A percentile compares a stretch with the other conserved stretches of the same genome.
Evolutionary conservation across 1,140 invertebrate species (phyloP).

Genomic region (Caligus rogercresseyi): DNA sequence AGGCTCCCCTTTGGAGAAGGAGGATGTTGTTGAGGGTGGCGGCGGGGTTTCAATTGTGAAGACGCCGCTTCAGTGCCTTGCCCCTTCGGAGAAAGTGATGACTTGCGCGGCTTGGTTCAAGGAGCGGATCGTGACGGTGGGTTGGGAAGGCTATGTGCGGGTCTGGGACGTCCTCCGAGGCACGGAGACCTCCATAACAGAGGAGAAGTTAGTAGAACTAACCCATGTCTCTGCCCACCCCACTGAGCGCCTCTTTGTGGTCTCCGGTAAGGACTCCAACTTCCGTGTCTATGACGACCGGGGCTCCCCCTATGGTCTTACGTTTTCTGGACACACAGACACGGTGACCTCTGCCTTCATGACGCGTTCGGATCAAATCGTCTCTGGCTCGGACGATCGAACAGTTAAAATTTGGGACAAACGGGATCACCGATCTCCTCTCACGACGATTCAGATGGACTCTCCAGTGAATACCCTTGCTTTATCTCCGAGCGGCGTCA

Average conservation of each 20-base stretch:
- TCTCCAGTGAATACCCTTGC: slow-evolving; percentile 80
- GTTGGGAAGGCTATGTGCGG: slow-evolving; percentile 89
- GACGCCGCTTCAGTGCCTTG: background rate
- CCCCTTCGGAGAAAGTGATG: background rate
- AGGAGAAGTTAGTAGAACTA: too few relatives aligned
- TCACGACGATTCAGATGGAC: slow-evolving; percentile 80
- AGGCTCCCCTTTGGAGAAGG: slow-evolving; percentile 43
- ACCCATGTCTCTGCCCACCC: slow-evolving; percentile 80
- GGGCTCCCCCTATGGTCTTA: slow-evolving; percentile 71
- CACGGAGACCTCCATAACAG: slow-evolving; percentile 68
- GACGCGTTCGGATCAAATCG: slow-evolving; percentile 72
- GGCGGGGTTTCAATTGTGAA: background rate
- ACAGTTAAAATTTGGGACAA: slow-evolving; percentile 92
- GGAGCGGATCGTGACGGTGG: slow-evolving; percentile 55
- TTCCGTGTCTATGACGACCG: slow-evolving; percentile 95
- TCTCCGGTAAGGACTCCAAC: slow-evolving; percentile 86
- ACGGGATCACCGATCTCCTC: slow-evolving; percentile 84
- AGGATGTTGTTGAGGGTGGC: slow-evolving; percentile 35
- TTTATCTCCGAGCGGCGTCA: slow-evolving; percentile 60
- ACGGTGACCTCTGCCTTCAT: slow-evolving; percentile 93
- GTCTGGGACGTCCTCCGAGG: slow-evolving; percentile 74
- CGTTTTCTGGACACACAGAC: slow-evolving; percentile 94
- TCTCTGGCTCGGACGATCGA: slow-evolving; percentile 90
- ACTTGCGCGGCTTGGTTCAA: background rate
- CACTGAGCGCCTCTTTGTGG: slow-evolving; percentile 74